Evolutionary conservation across 1,140 invertebrate genomes (phyloP), one percentile per base, ranked within the genome.

Genomic region (Laodelphax striatellus): DNA sequence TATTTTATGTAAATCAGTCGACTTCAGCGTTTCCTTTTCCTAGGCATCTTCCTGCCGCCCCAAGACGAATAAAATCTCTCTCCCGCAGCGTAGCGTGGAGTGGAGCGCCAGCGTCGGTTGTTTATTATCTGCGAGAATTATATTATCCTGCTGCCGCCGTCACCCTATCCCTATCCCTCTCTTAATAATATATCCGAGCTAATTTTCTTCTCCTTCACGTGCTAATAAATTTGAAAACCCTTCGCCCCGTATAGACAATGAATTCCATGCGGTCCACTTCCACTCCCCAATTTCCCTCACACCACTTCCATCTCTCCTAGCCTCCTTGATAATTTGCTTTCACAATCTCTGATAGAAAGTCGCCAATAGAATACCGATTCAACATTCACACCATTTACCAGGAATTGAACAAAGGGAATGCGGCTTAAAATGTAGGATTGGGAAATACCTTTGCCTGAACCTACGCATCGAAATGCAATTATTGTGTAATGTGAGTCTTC

Each of bases 71-170:
- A 50, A 50, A 50, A 50, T 50, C 46, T 50, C 46, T n/a, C 43
- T 19, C n/a, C n/a, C n/a, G n/a, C n/a, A n/a, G n/a, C n/a, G n/a
- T 46, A 13, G 4, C 43, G n/a, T 46, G 28, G 9, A 31, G 28
- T 38, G 34, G 5, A 38, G 34, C 34, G 34, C 34, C 34, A 38
- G 34, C 34, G 16, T 22, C 46, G 46, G 11, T 50, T 50, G 46
- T 50, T 50, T 50, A 50, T 50, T 50, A 50, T 50, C 46, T 50
- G 46, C 46, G 21, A 50, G 46, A 50, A 50, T 50, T 50, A 50
- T 50, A 50, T 50, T 50, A 50, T 50, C 46, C 46, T 14, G 16
- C 16, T 14, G 2, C 2, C 46, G 46, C 2, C 16, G 46, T 50
- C 46, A 19, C 46, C 46, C 16, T 17, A 17, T 50, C 46, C 46